Conservation (phyloP, 2,888 invertebrate genomes). For the Callyntrura guangdongensis region DNA sequence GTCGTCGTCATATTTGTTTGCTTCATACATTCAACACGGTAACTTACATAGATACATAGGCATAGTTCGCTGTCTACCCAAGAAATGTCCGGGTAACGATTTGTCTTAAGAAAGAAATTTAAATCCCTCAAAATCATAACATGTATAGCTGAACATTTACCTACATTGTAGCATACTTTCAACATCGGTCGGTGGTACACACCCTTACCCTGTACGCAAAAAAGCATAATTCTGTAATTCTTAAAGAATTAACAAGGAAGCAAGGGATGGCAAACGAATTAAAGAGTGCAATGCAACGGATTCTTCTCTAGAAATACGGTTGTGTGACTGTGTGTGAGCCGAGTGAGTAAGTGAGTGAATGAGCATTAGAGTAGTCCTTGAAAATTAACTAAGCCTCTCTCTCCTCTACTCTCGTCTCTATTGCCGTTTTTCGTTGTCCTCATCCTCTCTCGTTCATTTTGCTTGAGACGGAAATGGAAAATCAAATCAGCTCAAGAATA, state of each 20-base stretch:
- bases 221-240: conserved; percentile 8
- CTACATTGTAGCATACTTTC: background rate
- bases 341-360: conserved; percentile 19
- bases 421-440: conserved; percentile 60
- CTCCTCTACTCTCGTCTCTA: conserved; percentile 55
- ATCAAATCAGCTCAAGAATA: conserved; percentile 83
- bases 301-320: background rate
- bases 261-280: background rate
- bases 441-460: conserved; percentile 62
- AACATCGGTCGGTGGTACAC: background rate
- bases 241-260: conserved; percentile 4
- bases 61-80: too few relatives aligned
- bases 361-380: conserved; percentile 67
- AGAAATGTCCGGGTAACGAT: background rate
- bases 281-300: conserved; percentile 12
- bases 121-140: background rate
- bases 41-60: too few relatives aligned
- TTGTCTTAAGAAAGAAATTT: background rate
- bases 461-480: conserved; percentile 81
- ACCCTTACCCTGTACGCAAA: background rate
- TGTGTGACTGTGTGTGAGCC: background rate
- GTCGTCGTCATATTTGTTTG: background rate
- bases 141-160: too few relatives aligned
- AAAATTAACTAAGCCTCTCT: conserved; percentile 68
- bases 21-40: background rate